A percentile compares a stretch with the other conserved stretches of the same genome.
Conservation (phyloP, 2,797 vertebrate genomes). For the Chaunax sp. region DNA sequence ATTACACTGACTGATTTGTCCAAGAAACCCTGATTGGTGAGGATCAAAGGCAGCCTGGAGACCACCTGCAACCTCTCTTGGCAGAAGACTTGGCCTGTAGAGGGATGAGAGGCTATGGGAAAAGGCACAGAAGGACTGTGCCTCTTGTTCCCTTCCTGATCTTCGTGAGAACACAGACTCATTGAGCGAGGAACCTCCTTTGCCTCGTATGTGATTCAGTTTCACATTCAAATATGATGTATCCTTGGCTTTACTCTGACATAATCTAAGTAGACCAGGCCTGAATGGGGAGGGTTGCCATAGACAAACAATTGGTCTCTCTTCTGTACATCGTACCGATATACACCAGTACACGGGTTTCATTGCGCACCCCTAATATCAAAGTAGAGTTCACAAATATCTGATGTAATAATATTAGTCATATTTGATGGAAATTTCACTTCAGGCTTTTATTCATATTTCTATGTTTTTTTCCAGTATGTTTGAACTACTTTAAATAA, state of each 20-base stretch:
- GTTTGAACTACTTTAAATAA: no score
- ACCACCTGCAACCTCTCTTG: constrained; percentile 78
- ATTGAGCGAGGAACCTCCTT: constrained; percentile 53
- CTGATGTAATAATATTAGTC: not conserved
- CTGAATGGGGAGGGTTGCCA: constrained; percentile 34
- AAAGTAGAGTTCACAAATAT: no score
- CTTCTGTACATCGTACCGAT: constrained; percentile 4
- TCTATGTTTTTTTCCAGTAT: not conserved
- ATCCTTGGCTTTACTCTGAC: constrained; percentile 34
- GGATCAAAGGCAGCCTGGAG: constrained; percentile 79
- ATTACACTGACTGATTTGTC: constrained; percentile 78
- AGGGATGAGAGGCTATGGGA: constrained; percentile 70
- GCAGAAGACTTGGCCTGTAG: constrained; percentile 55
- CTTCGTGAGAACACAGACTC: constrained; percentile 77
- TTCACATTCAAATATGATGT: constrained; percentile 56
- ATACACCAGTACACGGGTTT: no score
- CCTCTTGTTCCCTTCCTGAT: constrained; percentile 72
- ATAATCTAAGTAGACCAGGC: constrained; percentile 21
- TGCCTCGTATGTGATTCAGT: constrained; percentile 52
- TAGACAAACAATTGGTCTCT: constrained; percentile 40
- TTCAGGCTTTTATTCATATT: not conserved
- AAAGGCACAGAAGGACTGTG: constrained; percentile 62
- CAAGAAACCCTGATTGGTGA: constrained; percentile 64
- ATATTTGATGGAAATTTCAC: no score
- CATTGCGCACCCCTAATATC: no score